These are phyloP conservation scores for Ganaspis sp. DNA, from an alignment of 1,140 invertebrate genomes.

Conservation along the genomic window DNA sequence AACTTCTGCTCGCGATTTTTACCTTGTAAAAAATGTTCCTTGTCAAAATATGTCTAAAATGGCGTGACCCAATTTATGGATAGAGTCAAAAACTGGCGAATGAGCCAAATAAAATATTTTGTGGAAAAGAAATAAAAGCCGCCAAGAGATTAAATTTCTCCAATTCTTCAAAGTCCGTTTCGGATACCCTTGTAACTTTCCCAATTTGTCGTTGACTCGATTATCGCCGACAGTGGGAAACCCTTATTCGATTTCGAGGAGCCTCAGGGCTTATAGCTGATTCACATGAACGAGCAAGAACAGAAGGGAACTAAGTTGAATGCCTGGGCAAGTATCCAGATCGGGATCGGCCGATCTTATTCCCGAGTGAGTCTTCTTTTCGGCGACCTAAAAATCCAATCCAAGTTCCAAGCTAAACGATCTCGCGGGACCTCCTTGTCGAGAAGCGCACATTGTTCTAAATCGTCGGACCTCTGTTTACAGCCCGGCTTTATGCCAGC, in stretches of 20 bases:
- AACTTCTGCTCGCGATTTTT: background rate
- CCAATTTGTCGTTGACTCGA: slow-evolving; percentile 25
- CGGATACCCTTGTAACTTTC: background rate
- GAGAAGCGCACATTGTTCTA: slow-evolving; percentile 33
- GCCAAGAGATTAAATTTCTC: background rate
- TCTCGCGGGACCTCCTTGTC: slow-evolving; percentile 38
- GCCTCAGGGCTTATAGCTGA: slow-evolving; percentile 8
- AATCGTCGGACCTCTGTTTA: slow-evolving; percentile 31
- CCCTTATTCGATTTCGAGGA: slow-evolving; percentile 19
- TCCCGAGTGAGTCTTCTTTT: slow-evolving; percentile 33
- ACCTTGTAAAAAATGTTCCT: background rate
- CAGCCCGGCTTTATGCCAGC: slow-evolving; percentile 36
- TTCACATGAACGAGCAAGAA: slow-evolving; percentile 23
- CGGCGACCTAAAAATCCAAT: slow-evolving; percentile 47
- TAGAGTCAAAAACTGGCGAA: no score
- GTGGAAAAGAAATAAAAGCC: no score
- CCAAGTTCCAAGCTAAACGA: slow-evolving; percentile 46
- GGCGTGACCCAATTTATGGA: no score
- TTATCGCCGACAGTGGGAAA: slow-evolving; percentile 12
- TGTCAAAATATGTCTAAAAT: no score
- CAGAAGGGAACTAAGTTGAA: background rate
- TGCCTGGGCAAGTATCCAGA: slow-evolving; percentile 33
- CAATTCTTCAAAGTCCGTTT: slow-evolving; percentile 1
- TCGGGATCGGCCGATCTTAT: slow-evolving; percentile 26
- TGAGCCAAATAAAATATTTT: no score